Evolutionary conservation across 2,888 invertebrate genomes (phyloP).

Genomic region (Machimus atricapillus): DNA sequence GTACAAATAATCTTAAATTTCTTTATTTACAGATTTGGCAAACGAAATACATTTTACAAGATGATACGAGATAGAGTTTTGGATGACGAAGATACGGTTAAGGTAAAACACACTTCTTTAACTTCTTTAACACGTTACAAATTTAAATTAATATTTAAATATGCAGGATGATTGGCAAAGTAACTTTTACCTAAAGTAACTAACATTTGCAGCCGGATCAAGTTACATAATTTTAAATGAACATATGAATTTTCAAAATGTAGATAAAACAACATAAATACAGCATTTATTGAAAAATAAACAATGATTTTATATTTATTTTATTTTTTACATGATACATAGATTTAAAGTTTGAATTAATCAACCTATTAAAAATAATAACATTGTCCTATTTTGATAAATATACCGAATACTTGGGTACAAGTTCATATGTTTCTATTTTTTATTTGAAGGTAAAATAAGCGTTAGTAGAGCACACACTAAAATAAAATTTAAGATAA

Average conservation of each 20-base stretch:
- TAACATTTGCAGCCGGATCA: neutral
- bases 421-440: neutral
- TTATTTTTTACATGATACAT: neutral
- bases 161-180: slow-evolving; percentile 51
- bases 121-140: neutral
- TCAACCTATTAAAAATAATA: neutral
- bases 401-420: neutral
- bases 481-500: slow-evolving; percentile 47
- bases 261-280: neutral
- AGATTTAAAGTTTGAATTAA: too few species aligned
- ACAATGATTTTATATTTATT: neutral
- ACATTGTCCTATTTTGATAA: neutral
- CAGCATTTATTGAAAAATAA: neutral
- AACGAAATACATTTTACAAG: slow-evolving; percentile 55
- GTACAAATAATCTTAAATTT: neutral
- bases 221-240: neutral
- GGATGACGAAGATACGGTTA: slow-evolving; percentile 53
- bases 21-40: slow-evolving; percentile 55
- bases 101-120: neutral
- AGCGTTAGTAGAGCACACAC: slow-evolving; percentile 53
- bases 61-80: slow-evolving; percentile 53
- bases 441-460: slow-evolving; percentile 49
- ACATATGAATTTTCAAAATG: neutral
- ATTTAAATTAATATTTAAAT: neutral
- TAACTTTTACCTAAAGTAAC: slow-evolving; percentile 49